A percentile compares a stretch with the other conserved stretches of the same genome.
These are phyloP conservation scores for Psophia crepitans DNA, from an alignment of 2,113 vertebrate species.

Conservation along the genomic window DNA sequence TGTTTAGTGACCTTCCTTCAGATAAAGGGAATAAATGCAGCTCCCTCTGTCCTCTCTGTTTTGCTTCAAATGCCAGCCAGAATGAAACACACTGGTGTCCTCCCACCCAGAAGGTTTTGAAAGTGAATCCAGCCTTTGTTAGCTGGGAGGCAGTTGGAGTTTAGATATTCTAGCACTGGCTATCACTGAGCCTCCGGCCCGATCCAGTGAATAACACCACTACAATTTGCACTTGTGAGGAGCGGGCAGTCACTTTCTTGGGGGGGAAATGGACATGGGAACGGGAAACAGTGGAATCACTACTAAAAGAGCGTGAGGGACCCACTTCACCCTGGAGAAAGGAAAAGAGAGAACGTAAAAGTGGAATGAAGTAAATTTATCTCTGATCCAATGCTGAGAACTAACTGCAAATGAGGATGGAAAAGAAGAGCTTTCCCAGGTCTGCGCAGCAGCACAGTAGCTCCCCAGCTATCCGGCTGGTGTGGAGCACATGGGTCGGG, in stretches of 20 bases:
- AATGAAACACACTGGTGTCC: constrained; percentile 30
- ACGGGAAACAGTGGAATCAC: neutral
- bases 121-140: constrained; percentile 47
- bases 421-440: neutral
- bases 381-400: neutral
- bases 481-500: neutral
- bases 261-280: neutral
- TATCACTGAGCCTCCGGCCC: neutral
- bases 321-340: neutral
- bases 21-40: constrained; percentile 18
- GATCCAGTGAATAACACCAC: neutral
- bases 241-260: neutral
- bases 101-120: constrained; percentile 39
- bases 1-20: constrained; percentile 16
- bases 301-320: neutral
- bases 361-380: neutral
- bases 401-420: neutral
- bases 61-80: constrained; percentile 41
- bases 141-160: neutral
- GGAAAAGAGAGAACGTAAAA: neutral
- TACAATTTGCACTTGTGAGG: neutral
- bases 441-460: neutral
- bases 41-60: neutral
- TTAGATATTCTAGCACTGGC: neutral
- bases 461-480: neutral